A percentile compares a stretch with the other conserved stretches of the same genome.
These are phyloP conservation scores for Alviniconcha strummeri DNA, from an alignment of 2,888 invertebrate species.

Conservation along the genomic window DNA sequence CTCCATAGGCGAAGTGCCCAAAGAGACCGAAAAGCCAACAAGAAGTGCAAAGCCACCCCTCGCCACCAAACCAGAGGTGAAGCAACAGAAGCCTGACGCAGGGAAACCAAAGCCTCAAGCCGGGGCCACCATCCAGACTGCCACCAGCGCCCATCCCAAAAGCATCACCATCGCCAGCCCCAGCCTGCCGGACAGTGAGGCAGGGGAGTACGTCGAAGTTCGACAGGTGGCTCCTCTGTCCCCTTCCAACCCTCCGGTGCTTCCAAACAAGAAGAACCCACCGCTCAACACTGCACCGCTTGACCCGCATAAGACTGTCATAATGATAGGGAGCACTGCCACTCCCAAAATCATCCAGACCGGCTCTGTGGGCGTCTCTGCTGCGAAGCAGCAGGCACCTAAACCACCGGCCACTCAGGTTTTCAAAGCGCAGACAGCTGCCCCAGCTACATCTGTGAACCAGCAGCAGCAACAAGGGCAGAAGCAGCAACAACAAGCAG, in stretches of 20 bases:
- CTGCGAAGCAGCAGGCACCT: conserved; percentile 10
- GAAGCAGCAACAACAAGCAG: background rate
- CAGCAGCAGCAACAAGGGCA: background rate
- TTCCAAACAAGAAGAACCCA: too few species aligned
- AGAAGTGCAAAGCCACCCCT: too few species aligned
- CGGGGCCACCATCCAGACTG: background rate
- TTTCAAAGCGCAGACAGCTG: too few species aligned
- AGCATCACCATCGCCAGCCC: background rate
- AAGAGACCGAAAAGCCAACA: too few species aligned
- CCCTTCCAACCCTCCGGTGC: too few species aligned
- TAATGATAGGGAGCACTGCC: background rate
- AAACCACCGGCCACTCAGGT: too few species aligned
- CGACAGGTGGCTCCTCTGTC: background rate
- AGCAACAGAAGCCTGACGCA: too few species aligned
- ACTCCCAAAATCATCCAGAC: background rate
- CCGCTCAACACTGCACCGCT: too few species aligned
- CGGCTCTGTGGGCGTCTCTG: conserved; percentile 16
- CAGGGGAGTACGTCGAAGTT: conserved; percentile 21
- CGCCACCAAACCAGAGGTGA: too few species aligned
- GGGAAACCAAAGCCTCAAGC: background rate
- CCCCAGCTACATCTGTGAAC: background rate
- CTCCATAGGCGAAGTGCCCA: too few species aligned
- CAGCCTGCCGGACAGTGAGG: background rate
- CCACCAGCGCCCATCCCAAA: background rate
- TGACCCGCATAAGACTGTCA: conserved; percentile 11